These are phyloP conservation scores for Myathropa florea DNA, from an alignment of 2,888 invertebrate genomes.

Conservation along the genomic window DNA sequence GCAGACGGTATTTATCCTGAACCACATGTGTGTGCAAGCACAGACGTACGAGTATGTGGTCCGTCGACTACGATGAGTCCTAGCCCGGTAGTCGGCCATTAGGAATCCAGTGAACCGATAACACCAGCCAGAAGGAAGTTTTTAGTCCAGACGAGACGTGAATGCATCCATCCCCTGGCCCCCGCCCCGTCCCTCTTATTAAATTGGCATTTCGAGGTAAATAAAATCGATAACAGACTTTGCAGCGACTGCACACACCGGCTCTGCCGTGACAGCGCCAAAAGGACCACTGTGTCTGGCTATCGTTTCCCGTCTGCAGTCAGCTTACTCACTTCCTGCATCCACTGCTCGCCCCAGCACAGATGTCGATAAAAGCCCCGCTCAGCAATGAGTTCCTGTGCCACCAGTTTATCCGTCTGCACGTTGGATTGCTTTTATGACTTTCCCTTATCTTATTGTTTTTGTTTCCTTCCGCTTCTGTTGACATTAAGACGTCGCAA, in stretches of 20 bases:
- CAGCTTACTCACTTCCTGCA: background rate
- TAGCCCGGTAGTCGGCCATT: constrained; percentile 44
- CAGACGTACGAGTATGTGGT: background rate
- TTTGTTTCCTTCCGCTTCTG: constrained; percentile 48
- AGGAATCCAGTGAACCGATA: constrained; percentile 65
- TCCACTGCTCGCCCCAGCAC: background rate
- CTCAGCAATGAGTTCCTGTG: background rate
- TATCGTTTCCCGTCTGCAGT: constrained; percentile 8
- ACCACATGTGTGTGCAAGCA: background rate
- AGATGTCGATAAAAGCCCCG: constrained; percentile 28
- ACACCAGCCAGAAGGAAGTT: constrained; percentile 64
- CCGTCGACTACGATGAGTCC: constrained; percentile 28
- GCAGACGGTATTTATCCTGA: constrained; percentile 39
- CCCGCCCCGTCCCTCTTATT: constrained; percentile 25
- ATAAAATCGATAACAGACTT: constrained; percentile 60
- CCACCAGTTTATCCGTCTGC: constrained; percentile 15
- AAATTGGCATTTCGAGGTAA: constrained; percentile 62
- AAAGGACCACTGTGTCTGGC: constrained; percentile 1
- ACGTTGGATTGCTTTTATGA: constrained; percentile 36
- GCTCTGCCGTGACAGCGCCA: background rate
- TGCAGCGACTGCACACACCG: constrained; percentile 15
- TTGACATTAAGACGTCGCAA: constrained; percentile 58
- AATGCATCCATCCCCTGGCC: constrained; percentile 47
- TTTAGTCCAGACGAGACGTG: constrained; percentile 59
- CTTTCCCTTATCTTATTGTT: constrained; percentile 36